Base-by-base conservation (phyloP, 2,888 invertebrate species). In the Drosophila cracens region DNA sequence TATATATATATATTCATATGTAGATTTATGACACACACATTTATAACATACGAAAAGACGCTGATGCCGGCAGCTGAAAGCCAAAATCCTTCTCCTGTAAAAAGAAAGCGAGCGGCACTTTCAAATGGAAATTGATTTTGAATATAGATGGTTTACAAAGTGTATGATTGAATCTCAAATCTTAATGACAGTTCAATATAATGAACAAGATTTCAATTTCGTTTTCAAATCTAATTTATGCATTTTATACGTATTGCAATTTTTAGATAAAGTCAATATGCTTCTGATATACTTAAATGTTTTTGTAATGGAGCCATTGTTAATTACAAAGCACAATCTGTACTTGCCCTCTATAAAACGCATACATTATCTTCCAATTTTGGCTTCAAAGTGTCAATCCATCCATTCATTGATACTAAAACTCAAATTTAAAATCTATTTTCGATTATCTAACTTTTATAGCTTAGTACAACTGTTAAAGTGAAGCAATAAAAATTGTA, bases 1-100 rank as follows among this genome's bases (percentile, higher is more conserved):
- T 18, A 18, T 21, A 2, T 21, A 21, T 46, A 76, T 69, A 8
- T 40, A 62, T 69, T 74, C 89, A 77, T 74, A 71, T 76, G 87
- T 72, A 90, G 84, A 85, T 85, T 85, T 85, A 85, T 85, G 90
- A 87, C 87, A 83, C 70, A 82, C 81, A 70, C 82, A 89, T 79
- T 87, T 75, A 74, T 79, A 78, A 73, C 54, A 54, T 54, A 49
- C 59, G 61, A 68, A 67, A 82, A 78, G 68, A 53, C 68, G 34
- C 56, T 36, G n/a, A 57, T 52, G 78, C 71, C 49, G 27, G 43
- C n/a, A 66, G 65, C 46, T 10, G 31, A 59, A 71, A 59, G 53
- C 51, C 31, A 29, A 60, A 74, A 54, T 46, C 53, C 36, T 10
- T 29, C 51, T 29, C 4, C n/a, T 51, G 36, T 70, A 52, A 63